Evolutionary conservation across 2,113 vertebrate species (phyloP), one percentile per base, ranked within the genome.

Genomic region (Hepsetus odoe): DNA sequence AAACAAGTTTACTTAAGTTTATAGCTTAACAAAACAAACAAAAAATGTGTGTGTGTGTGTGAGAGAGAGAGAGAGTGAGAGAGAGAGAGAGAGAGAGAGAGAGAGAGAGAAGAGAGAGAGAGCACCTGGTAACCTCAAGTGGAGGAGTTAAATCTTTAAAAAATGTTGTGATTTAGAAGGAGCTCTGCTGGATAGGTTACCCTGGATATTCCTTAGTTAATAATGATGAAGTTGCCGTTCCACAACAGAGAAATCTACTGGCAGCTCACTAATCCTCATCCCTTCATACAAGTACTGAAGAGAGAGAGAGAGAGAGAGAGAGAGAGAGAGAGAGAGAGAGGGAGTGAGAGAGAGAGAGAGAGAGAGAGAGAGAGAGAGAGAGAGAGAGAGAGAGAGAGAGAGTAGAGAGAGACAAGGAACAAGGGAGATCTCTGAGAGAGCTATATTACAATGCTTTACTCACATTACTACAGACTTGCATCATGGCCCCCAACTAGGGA

Each of bases 161-260:
- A 56, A 28, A 42, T 56, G 22, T 3, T 10, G 14, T 18, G 16
- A 42, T 38, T 70, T 13, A 33, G 18, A 72, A n/a, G n/a, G 30
- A 55, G 49, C 6, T 61, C 12, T 76, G 51, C 42, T 4, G n/a
- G 33, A 32, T 24, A 53, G 1, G 20, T 82, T 92, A 99, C 98
- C 98, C 96, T 96, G 94, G 85, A 99, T 93, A 33, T 95, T 91
- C 88, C 97, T 95, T 0, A 97, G 98, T 99, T 99, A 90, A 99
- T 97, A 7, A 99, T 99, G 76, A 98, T 95, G 56, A 99, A 99
- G 88, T 98, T 98, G 76, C 98, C 98, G 0, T 99, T 99, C 98
- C 98, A 99, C 44, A 99, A 96, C 84, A 99, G 97, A 97, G 49
- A 99, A 99, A 89, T 98, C 96, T 91, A 98, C 96, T 0, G 96